Evolutionary conservation across 53 echinoderm and acorn worm genomes (phyloP), one percentile per base, ranked within the genome.

Genomic region (Paracentrotus lividus): DNA sequence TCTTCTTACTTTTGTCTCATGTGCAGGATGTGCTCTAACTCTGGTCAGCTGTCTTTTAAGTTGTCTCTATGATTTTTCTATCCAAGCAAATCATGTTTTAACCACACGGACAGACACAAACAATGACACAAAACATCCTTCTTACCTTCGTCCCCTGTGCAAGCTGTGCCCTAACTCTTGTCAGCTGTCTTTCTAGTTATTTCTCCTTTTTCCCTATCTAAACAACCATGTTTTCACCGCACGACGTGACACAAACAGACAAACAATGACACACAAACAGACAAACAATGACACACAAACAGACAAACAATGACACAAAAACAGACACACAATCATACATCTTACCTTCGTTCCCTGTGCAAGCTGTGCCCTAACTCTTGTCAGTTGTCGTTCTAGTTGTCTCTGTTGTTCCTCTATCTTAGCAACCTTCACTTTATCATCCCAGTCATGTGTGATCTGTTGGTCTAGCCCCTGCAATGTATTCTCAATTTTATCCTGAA

Each of bases 271-370:
- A 44, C 2, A 55, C 67, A 67, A 20, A 43, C 44, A 77, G 42
- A 23, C 23, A 77, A 32, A 43, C 20, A 15, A 44, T 33, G 13
- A 77, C 44, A 77, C 1, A 77, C 42, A 77, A 23, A 77, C 77
- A 49, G 27, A 88, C 42, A 29, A 8, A 69, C 69, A 69, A 69
- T 5, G 33, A 8, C 23, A 69, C 32, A 24, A 2, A 77, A 23
- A 77, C 77, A 49, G 27, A 88, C 42, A 29, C 4, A 69, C 69
- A 69, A 69, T 5, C 29, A 8, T 31, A 69, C 32, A 24, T 9
- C 86, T 84, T 33, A 98, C 98, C 97, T 97, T 97, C 12, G 97
- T 98, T 42, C 97, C 97, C 14, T 96, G 88, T 8, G 97, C 97
- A 34, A 98, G 95, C 61, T 98, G 95, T 51, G 95, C 93, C 32